These are phyloP conservation scores for Agriopis aurantiaria DNA, from an alignment of 2,888 invertebrate species.

Conservation along the genomic window DNA sequence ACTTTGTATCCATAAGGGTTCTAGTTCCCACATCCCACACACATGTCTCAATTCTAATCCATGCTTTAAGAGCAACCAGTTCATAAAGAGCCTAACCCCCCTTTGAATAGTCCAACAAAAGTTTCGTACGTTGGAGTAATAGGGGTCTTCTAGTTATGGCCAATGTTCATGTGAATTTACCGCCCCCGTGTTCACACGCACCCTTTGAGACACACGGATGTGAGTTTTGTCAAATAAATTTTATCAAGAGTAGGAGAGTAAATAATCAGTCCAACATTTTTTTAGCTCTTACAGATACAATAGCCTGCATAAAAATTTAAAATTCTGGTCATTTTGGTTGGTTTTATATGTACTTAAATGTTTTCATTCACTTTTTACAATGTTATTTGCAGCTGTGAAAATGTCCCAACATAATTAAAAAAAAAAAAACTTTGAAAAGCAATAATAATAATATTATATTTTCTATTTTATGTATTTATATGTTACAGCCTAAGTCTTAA, in stretches of 20 bases:
- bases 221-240: conserved; percentile 5
- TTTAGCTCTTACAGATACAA: too few species aligned
- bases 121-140: conserved; percentile 49
- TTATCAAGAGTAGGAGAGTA: not conserved
- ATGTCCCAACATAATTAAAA: too few species aligned
- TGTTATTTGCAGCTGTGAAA: too few species aligned
- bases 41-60: conserved; percentile 59
- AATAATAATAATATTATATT: too few species aligned
- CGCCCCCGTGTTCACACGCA: conserved; percentile 71
- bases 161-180: conserved; percentile 68
- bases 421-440: too few species aligned
- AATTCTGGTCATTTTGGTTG: too few species aligned
- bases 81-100: conserved; percentile 53
- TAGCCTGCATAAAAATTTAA: too few species aligned
- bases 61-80: conserved; percentile 57
- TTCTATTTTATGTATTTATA: too few species aligned
- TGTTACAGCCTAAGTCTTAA: too few species aligned
- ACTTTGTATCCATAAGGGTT: conserved; percentile 61
- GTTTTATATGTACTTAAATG: too few species aligned
- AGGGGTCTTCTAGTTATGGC: conserved; percentile 55
- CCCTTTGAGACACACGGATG: conserved; percentile 42
- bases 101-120: conserved; percentile 45
- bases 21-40: conserved; percentile 70
- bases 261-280: not conserved
- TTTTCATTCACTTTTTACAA: too few species aligned